phyloP scores from a whole-genome alignment of 2,113 vertebrate genomes.

The Proteles cristata region DNA sequence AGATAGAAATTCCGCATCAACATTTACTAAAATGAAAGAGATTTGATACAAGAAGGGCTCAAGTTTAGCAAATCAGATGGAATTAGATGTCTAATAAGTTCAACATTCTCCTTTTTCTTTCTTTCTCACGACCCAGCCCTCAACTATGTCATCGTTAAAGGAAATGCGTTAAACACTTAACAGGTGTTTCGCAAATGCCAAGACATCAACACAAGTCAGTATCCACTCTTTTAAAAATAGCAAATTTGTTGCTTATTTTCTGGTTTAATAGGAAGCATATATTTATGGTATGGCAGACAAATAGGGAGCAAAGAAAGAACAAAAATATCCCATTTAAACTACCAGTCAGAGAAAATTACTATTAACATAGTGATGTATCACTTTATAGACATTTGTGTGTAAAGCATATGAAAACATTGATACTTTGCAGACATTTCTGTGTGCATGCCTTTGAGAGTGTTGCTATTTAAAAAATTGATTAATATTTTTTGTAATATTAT shows the following conservation, averaged over 20 bases:
- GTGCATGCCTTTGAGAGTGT: not conserved
- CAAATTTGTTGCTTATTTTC: slow-evolving; percentile 24
- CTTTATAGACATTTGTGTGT: not conserved
- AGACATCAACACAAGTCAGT: not conserved
- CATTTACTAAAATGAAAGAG: slow-evolving; percentile 14
- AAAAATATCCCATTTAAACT: not conserved
- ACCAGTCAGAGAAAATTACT: not conserved
- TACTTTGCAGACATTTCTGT: not conserved
- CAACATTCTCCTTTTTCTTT: not conserved
- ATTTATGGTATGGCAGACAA: not conserved
- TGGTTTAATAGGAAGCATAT: not conserved
- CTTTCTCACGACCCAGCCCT: not conserved
- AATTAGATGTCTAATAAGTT: not conserved
- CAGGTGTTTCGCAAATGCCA: not conserved
- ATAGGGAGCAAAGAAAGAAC: not conserved
- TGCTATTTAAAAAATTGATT: not conserved
- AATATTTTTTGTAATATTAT: not conserved
- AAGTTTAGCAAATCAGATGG: not conserved
- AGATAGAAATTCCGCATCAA: not conserved
- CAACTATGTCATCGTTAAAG: not conserved
- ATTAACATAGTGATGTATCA: not conserved
- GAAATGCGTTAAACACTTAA: not conserved
- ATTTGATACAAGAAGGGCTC: not conserved
- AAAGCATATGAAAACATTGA: not conserved
- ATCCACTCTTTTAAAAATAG: not conserved